Evolutionary conservation across 2,113 vertebrate species (phyloP).

Genomic region (Salvelinus sp.): DNA sequence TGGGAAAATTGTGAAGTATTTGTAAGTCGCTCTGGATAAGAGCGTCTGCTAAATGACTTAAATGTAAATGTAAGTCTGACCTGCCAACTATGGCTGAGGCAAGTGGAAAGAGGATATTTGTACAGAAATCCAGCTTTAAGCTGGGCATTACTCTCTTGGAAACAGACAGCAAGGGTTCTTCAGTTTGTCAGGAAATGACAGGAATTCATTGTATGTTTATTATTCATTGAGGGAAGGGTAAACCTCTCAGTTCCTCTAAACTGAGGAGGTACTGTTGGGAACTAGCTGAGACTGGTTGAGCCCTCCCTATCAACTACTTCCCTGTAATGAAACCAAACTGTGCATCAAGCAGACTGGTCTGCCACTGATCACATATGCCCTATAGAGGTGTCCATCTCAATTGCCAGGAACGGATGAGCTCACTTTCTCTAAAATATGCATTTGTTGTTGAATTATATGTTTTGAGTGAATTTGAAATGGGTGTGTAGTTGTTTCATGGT

Average conservation of each 20-base stretch:
- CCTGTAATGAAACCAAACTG: neutral
- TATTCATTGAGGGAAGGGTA: neutral
- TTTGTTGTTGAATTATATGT: too few relatives aligned
- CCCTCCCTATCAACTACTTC: neutral
- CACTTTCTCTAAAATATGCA: neutral
- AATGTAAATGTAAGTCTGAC: too few relatives aligned
- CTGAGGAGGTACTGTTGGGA: too few relatives aligned
- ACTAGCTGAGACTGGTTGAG: too few relatives aligned
- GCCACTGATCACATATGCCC: too few relatives aligned
- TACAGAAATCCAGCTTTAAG: constrained; percentile 64
- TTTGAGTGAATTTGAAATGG: too few relatives aligned
- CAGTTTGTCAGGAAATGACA: neutral
- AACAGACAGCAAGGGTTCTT: constrained; percentile 25
- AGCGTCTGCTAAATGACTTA: too few relatives aligned
- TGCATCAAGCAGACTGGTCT: neutral
- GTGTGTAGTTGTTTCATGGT: too few relatives aligned
- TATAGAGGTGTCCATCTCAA: neutral
- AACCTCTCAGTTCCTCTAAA: too few relatives aligned
- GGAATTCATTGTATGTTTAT: neutral
- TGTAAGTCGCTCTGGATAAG: too few relatives aligned
- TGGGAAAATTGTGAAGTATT: too few relatives aligned
- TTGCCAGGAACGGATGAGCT: neutral
- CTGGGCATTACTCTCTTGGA: constrained; percentile 42
- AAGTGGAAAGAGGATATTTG: constrained; percentile 74
- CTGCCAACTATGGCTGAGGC: constrained; percentile 67